phyloP scores from a whole-genome alignment of 2,113 vertebrate species.

The Sorex fumeus region DNA sequence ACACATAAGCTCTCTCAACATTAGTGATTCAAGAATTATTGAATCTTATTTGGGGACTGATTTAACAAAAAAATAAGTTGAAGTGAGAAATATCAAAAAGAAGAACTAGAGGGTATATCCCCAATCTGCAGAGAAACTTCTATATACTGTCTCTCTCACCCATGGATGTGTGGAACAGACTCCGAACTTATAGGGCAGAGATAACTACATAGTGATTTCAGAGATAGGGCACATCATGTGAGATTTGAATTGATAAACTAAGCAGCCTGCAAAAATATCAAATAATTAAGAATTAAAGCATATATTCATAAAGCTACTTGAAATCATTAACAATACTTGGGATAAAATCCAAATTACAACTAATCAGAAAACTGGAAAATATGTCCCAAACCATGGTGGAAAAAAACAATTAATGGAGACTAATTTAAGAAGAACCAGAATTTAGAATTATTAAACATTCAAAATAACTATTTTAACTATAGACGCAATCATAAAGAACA shows the following conservation, averaged over 20 bases:
- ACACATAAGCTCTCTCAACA: neutral
- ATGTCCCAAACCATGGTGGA: neutral
- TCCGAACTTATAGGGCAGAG: neutral
- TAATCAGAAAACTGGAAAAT: neutral
- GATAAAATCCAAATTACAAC: neutral
- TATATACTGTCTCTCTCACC: neutral
- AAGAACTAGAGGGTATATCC: neutral
- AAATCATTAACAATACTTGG: neutral
- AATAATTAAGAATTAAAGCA: neutral
- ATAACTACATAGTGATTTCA: conserved; percentile 7
- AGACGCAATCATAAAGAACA: neutral
- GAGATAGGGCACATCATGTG: neutral
- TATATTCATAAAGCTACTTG: neutral
- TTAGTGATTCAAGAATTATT: conserved; percentile 15
- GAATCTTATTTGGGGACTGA: neutral
- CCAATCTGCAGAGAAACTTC: neutral
- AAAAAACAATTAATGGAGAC: neutral
- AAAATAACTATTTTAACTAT: neutral
- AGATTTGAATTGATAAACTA: neutral
- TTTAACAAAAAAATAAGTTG: neutral
- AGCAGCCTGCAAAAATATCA: neutral
- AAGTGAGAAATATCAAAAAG: neutral
- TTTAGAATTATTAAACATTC: conserved; percentile 22
- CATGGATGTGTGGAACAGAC: neutral
- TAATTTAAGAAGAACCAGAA: neutral